phyloP scores from a whole-genome alignment of 2,113 vertebrate species.

The Vireo altiloquus region DNA sequence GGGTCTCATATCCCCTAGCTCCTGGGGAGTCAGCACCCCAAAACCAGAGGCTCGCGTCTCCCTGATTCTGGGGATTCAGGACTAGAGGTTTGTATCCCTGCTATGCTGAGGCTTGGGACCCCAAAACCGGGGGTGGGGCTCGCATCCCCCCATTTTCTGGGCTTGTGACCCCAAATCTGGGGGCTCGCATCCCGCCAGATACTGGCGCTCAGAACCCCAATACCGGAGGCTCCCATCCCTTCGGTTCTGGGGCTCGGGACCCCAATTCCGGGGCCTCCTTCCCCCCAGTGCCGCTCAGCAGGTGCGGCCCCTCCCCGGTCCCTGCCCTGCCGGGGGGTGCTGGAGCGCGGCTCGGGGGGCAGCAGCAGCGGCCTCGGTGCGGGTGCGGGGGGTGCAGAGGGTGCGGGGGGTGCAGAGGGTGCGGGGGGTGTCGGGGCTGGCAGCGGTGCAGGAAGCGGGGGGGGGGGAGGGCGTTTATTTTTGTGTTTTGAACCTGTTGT shows the following conservation, averaged over 20 bases:
- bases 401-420: background rate
- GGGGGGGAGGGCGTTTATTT: slow-evolving; percentile 5
- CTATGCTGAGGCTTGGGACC: background rate
- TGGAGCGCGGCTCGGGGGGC: background rate
- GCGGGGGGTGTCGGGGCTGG: background rate
- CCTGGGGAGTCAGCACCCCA: background rate
- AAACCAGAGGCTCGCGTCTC: background rate
- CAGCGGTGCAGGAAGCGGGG: background rate
- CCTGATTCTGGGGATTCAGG: background rate
- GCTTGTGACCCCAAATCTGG: background rate
- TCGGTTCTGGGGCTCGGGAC: background rate
- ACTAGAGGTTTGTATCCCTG: background rate
- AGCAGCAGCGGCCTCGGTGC: background rate
- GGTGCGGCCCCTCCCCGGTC: background rate
- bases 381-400: background rate
- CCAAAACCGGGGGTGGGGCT: background rate
- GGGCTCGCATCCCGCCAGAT: background rate
- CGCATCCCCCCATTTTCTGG: accelerated
- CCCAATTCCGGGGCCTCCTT: background rate
- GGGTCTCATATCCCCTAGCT: background rate
- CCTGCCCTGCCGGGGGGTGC: background rate
- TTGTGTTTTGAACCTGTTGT: slow-evolving; percentile 52
- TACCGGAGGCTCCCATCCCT: background rate
- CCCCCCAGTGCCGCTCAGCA: background rate
- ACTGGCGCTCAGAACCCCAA: background rate